These are phyloP conservation scores for Smutsia temminckii DNA, from an alignment of 2,797 vertebrate species.

Conservation along the genomic window DNA sequence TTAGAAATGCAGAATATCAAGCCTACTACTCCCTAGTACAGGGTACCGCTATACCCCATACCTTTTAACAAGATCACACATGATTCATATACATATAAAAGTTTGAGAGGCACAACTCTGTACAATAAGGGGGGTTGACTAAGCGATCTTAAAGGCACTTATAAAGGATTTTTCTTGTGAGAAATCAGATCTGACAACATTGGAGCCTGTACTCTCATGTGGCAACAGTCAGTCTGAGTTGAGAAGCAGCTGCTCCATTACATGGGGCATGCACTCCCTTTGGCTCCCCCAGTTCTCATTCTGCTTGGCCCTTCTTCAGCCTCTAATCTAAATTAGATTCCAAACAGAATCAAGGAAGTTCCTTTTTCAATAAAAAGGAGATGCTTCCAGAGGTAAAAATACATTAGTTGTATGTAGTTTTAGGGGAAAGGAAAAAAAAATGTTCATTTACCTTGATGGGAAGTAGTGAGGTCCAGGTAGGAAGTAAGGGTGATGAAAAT, in stretches of 20 bases:
- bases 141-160: background rate
- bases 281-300: background rate
- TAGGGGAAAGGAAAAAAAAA: slow-evolving; percentile 49
- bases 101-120: background rate
- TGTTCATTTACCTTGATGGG: slow-evolving; percentile 85
- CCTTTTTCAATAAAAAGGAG: background rate
- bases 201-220: background rate
- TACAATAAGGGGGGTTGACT: background rate
- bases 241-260: background rate
- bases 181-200: background rate
- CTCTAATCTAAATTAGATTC: slow-evolving; percentile 19
- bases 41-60: background rate
- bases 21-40: background rate
- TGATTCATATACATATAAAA: background rate
- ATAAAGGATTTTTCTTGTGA: background rate
- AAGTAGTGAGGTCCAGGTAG: slow-evolving; percentile 83
- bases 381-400: background rate
- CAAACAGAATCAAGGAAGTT: background rate
- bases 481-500: slow-evolving; percentile 82
- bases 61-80: background rate
- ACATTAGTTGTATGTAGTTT: background rate
- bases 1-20: background rate
- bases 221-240: background rate
- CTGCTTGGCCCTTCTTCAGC: background rate
- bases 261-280: background rate